Evolutionary conservation across 2,797 vertebrate genomes (phyloP).

Genomic region (Tauraco hartlaubi): DNA sequence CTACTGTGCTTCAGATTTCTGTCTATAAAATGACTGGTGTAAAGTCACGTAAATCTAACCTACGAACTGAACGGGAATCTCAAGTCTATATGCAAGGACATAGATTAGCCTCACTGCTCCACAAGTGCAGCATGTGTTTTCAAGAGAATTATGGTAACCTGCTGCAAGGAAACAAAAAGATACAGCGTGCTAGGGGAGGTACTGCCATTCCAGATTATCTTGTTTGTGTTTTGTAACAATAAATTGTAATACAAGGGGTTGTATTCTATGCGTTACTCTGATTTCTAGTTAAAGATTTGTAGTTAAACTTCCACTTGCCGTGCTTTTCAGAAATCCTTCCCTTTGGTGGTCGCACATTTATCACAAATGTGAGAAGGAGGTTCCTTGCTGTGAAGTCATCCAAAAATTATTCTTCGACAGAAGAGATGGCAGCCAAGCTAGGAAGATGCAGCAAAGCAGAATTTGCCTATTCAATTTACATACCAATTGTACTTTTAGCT

Average conservation of each 20-base stretch:
- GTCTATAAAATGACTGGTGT: background rate
- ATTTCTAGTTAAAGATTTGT: background rate
- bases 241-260: background rate
- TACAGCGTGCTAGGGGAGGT: background rate
- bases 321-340: background rate
- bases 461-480: background rate
- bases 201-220: background rate
- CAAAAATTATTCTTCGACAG: background rate
- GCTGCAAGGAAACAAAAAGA: background rate
- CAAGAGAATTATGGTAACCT: background rate
- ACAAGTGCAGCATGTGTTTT: background rate
- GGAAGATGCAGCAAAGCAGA: background rate
- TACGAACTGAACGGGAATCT: background rate
- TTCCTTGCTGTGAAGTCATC: background rate
- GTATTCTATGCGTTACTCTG: background rate
- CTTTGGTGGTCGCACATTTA: background rate
- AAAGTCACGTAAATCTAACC: background rate
- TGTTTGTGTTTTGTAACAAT: background rate
- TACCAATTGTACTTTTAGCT: background rate
- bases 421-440: background rate
- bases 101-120: background rate
- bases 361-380: background rate
- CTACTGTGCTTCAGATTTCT: background rate
- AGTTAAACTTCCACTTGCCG: background rate
- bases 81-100: background rate